Evolutionary conservation across 2,888 invertebrate species (phyloP).

Genomic region (Dendrolimus houi): DNA sequence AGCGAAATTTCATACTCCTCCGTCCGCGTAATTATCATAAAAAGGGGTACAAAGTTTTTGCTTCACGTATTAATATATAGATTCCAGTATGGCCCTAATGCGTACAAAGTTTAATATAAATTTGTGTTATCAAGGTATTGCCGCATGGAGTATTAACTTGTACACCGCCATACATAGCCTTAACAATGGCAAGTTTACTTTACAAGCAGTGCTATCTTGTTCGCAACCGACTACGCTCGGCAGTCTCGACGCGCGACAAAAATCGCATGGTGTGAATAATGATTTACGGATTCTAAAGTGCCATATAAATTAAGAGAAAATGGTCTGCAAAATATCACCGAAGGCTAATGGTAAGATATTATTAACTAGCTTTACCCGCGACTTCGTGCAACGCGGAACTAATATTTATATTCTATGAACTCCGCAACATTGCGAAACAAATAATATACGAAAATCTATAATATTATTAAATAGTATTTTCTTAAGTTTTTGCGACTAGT

Average conservation of each 20-base stretch:
- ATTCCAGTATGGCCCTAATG: no score
- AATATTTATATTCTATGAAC: no score
- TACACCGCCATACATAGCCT: neutral
- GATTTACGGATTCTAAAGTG: neutral
- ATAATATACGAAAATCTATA: no score
- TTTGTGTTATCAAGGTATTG: neutral
- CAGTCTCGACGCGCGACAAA: neutral
- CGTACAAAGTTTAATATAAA: no score
- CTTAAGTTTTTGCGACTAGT: no score
- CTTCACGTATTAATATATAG: no score
- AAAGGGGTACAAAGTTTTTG: no score
- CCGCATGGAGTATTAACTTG: neutral
- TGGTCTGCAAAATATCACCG: conserved; percentile 59
- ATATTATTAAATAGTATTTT: no score
- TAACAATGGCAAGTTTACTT: neutral
- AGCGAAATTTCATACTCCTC: no score
- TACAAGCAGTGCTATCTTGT: conserved; percentile 6
- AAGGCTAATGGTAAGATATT: conserved; percentile 31
- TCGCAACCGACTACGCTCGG: conserved; percentile 8
- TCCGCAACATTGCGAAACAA: no score
- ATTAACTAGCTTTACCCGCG: neutral
- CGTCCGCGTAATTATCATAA: no score
- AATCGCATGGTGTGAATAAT: neutral
- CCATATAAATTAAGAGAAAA: conserved; percentile 15
- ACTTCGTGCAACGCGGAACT: neutral